Evolutionary conservation across 2,888 invertebrate species (phyloP).

Genomic region (Acheta domesticus): DNA sequence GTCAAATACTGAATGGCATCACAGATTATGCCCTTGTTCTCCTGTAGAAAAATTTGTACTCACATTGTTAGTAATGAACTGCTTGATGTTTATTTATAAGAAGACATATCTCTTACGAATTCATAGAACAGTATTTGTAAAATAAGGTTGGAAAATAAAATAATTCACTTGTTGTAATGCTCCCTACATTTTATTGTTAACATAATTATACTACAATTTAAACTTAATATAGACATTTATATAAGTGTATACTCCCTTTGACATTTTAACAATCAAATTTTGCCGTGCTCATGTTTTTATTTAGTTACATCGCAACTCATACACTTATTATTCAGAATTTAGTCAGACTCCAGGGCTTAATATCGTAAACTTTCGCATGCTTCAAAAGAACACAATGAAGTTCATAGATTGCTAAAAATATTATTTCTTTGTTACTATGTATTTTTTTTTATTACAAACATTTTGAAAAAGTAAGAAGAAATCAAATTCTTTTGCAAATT

Average conservation of each 20-base stretch:
- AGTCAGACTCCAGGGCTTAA: no score
- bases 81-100: constrained; percentile 29
- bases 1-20: no score
- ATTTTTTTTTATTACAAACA: no score
- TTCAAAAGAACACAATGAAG: no score
- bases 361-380: no score
- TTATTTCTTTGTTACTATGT: no score
- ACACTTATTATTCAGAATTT: no score
- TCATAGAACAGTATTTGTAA: constrained; percentile 33
- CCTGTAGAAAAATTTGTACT: not conserved
- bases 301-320: not conserved
- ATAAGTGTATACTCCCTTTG: no score
- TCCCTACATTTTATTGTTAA: not conserved
- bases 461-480: no score
- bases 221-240: not conserved
- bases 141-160: constrained; percentile 38
- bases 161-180: constrained; percentile 41
- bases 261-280: no score
- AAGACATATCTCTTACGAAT: constrained; percentile 35
- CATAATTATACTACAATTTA: not conserved
- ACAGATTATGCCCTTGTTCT: not conserved
- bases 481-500: no score
- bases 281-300: not conserved
- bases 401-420: no score
- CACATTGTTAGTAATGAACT: constrained; percentile 23